Conservation (phyloP, 2,888 invertebrate genomes). For the Ctenicera cuprea region DNA sequence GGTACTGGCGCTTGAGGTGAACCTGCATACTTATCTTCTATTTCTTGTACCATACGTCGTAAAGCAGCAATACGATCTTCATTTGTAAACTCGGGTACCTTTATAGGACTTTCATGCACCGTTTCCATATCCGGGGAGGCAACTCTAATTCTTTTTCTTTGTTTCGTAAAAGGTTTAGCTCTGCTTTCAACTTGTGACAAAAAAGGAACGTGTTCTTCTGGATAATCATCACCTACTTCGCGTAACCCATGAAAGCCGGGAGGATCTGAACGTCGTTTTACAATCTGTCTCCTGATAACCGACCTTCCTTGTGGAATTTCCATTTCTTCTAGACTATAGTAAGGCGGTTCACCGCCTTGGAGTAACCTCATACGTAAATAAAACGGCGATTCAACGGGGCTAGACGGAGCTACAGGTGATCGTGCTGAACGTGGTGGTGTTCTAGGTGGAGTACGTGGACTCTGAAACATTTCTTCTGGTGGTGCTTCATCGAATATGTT, state of each 20-base stretch:
- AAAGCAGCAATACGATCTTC: conserved; percentile 5
- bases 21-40: conserved; percentile 6
- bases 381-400: conserved; percentile 15
- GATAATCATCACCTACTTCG: conserved; percentile 14
- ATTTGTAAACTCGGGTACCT: conserved; percentile 10
- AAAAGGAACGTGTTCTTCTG: conserved; percentile 30
- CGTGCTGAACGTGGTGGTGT: conserved; percentile 4
- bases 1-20: conserved; percentile 10
- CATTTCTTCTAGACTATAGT: conserved; percentile 19
- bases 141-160: conserved; percentile 11
- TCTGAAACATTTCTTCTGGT: conserved; percentile 3
- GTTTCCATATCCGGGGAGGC: background rate
- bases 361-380: background rate
- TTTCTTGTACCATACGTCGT: background rate
- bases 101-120: conserved; percentile 29
- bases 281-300: background rate
- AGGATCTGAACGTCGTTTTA: background rate
- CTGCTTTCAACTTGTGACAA: conserved; percentile 31
- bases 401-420: conserved; percentile 6
- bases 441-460: background rate
- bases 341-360: background rate
- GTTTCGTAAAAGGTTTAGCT: background rate
- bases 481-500: conserved; percentile 6
- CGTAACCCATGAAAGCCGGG: conserved; percentile 6
- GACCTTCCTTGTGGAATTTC: background rate